Evolutionary conservation across 2,888 invertebrate genomes (phyloP).

Genomic region (Drosophila neotestacea): DNA sequence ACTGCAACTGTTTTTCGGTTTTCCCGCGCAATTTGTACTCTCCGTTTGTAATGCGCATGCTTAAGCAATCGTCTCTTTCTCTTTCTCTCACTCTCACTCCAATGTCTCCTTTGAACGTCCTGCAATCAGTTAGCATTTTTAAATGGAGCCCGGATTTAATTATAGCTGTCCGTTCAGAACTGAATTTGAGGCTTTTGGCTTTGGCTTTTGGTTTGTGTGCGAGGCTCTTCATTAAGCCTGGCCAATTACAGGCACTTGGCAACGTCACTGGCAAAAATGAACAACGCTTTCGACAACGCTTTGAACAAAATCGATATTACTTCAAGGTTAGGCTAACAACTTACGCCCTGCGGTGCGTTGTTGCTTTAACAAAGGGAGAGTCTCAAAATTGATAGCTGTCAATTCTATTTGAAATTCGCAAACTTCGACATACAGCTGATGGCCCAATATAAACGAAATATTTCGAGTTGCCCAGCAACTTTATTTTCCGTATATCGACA

Average conservation of each 20-base stretch:
- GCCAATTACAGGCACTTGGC: constrained; percentile 52
- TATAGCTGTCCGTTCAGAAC: constrained; percentile 47
- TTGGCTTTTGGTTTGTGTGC: constrained; percentile 7
- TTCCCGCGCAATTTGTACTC: constrained; percentile 74
- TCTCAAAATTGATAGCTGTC: constrained; percentile 40
- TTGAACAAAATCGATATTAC: constrained; percentile 56
- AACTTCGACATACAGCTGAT: constrained; percentile 11
- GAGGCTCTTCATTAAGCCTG: constrained; percentile 47
- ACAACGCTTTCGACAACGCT: constrained; percentile 11
- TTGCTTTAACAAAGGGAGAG: constrained; percentile 31
- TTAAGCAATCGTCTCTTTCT: neutral
- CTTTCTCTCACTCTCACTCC: neutral
- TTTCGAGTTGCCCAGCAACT: neutral
- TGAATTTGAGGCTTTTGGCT: constrained; percentile 28
- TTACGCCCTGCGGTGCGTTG: constrained; percentile 21
- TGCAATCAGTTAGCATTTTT: constrained; percentile 20
- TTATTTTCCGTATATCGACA: neutral
- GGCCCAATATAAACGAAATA: neutral
- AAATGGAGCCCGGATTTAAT: constrained; percentile 59
- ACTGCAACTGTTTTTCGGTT: constrained; percentile 53
- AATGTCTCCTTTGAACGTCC: neutral
- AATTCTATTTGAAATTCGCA: constrained; percentile 11
- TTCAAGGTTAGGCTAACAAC: constrained; percentile 63
- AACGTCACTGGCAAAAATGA: constrained; percentile 16
- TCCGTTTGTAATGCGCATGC: constrained; percentile 47